Evolutionary conservation across 2,888 invertebrate genomes (phyloP), one percentile per base, ranked within the genome.

Genomic region (Sturmia bella): DNA sequence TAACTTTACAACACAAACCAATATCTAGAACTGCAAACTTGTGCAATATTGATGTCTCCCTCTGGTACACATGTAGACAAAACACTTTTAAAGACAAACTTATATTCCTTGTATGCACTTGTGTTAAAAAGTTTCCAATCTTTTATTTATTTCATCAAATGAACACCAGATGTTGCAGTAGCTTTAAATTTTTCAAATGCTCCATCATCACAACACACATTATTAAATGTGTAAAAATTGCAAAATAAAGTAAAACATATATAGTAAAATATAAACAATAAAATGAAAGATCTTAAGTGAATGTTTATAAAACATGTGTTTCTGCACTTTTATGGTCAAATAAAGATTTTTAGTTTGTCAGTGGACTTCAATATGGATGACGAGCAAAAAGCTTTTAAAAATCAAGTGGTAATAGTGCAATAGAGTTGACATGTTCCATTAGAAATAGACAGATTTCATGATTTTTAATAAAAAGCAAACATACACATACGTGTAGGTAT

Each of bases 371-470:
- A 48, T 69, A 69, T 63, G 54, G 24, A 32, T 0, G 54, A 54
- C 43, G 24, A 41, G 39, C n/a, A n/a, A 52, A 74, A 32, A 63
- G 41, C 12, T 50, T 24, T 41, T 59, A 50, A 66, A 54, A 54
- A 48, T 43, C 66, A 72, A 70, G 21, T 63, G 74, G 41, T 63
- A 61, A 61, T 41, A 78, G 15, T 37, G 41, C 84, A 85, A 85
- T 84, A 86, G 84, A 86, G 87, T 87, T 88, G 87, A 87, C 88
- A 86, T 87, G 85, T 87, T 87, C 88, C 87, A 88, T 88, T 88
- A 88, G 86, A 86, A 85, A 86, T 87, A 88, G 87, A 87, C 86
- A 57, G 61, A 68, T 50, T 80, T 74, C 43, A 69, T 56, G 54
- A 52, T 24, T 39, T 39, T 39, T 57, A 45, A 24, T 79, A 83